Percentiles rank a stretch among this genome's conserved stretches.
Conservation (phyloP, 2,797 vertebrate species). For the Poliocrania exsul region DNA sequence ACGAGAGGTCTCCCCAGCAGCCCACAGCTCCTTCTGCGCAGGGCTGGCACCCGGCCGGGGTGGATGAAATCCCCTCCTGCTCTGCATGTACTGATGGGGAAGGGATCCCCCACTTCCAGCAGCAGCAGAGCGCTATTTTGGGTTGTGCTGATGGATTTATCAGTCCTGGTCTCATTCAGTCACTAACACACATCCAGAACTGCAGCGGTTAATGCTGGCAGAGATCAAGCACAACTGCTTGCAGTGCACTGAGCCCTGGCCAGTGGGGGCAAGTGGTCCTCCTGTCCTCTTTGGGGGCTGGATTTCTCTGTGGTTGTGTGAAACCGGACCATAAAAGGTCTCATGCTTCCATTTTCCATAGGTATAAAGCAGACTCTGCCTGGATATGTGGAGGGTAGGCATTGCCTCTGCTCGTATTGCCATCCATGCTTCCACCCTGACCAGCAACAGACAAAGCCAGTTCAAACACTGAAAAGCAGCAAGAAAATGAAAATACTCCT, state of each 20-base stretch:
- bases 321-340: background rate
- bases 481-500: background rate
- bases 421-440: background rate
- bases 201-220: background rate
- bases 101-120: slow-evolving; percentile 31
- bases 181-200: background rate
- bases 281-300: background rate
- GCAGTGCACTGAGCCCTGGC: background rate
- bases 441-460: background rate
- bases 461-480: background rate
- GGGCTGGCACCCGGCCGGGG: background rate
- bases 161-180: background rate
- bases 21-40: background rate
- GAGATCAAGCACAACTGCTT: background rate
- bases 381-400: background rate
- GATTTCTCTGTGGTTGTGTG: background rate
- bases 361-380: background rate
- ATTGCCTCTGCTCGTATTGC: background rate
- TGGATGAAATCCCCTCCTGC: background rate
- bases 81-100: background rate
- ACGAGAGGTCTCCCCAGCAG: background rate
- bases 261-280: background rate
- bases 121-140: slow-evolving; percentile 1
- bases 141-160: slow-evolving; percentile 46
- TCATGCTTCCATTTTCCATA: accelerated